Percentiles rank a stretch among this genome's conserved stretches.
Conservation (phyloP, 2,888 invertebrate genomes). For the Agriopis leucophaearia region DNA sequence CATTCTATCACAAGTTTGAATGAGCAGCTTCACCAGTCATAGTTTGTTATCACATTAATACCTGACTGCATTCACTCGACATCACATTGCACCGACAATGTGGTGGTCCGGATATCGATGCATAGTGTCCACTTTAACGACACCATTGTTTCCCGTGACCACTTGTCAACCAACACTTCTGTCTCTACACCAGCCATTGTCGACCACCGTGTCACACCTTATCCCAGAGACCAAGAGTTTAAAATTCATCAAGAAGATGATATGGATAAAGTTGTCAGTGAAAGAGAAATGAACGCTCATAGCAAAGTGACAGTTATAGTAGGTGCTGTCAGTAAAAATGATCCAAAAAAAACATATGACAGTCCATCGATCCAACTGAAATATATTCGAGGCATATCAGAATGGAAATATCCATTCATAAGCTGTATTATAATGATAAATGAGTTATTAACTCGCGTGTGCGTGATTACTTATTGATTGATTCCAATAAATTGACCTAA, state of each 20-base stretch:
- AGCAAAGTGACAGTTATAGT: constrained; percentile 73
- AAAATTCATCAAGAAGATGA: constrained; percentile 43
- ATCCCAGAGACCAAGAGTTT: constrained; percentile 50
- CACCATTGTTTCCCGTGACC: constrained; percentile 80
- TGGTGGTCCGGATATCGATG: constrained; percentile 81
- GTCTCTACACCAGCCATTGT: not conserved
- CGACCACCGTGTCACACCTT: constrained; percentile 38
- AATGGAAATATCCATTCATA: constrained; percentile 22
- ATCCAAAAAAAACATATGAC: constrained; percentile 71
- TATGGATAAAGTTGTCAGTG: constrained; percentile 44
- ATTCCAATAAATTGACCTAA: constrained; percentile 5
- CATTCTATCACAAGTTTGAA: constrained; percentile 22
- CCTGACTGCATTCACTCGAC: constrained; percentile 20
- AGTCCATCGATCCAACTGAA: constrained; percentile 74
- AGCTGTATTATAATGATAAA: constrained; percentile 19
- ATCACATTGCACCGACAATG: constrained; percentile 57
- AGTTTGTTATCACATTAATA: constrained; percentile 20
- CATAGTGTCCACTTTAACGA: constrained; percentile 78
- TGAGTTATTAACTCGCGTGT: constrained; percentile 12
- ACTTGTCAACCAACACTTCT: constrained; percentile 67
- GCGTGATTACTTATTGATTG: constrained; percentile 15
- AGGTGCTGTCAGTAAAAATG: constrained; percentile 76
- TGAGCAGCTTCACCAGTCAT: constrained; percentile 32
- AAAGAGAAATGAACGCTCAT: constrained; percentile 72
- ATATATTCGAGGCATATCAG: constrained; percentile 29